Base-by-base conservation (phyloP, 2,888 invertebrate species). In the Acanthosepion pharaonis region DNA sequence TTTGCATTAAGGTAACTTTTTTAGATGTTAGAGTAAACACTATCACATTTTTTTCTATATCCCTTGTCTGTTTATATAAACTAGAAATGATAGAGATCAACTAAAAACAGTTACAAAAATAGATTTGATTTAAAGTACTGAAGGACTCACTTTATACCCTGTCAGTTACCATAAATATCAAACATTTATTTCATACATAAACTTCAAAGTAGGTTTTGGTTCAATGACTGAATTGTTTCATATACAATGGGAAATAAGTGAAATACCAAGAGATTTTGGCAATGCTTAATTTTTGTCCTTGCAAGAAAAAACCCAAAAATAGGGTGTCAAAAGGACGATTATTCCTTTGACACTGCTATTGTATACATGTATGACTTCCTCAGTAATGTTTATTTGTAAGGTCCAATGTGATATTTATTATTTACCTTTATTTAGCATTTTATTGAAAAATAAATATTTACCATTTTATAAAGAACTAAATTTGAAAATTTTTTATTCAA, bases 141-240 rank as follows among this genome's bases (percentile, higher is more conserved):
- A 78, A n/a, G n/a, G n/a, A n/a, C n/a, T 78, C 78, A 78, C n/a
- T 78, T 78, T 78, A 78, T 15, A 78, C 78, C n/a, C 78, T n/a
- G 15, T n/a, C 15, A n/a, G n/a, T n/a, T 6, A 78, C 9, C n/a
- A n/a, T 78, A n/a, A 78, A 78, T 9, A 15, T 9, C 78, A 9
- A 1, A 11, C n/a, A n/a, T n/a, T n/a, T 33, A 42, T 4, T 78
- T 78, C 9, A 15, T 78, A 78, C 78, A 78, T n/a, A 78, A 78
- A n/a, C 78, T 15, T 18, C n/a, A 78, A 78, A 78, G 78, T n/a
- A n/a, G n/a, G 0, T n/a, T 78, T 78, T 78, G 3, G 4, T 78
- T n/a, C n/a, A 1, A n/a, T 78, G 78, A 18, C n/a, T 78, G 78
- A 33, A 9, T 59, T 33, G 6, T 78, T 78, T 78, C 78, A n/a